A percentile compares a stretch with the other conserved stretches of the same genome.
Conservation (phyloP, 1,140 invertebrate genomes). For the Mactra quadrangularis region DNA sequence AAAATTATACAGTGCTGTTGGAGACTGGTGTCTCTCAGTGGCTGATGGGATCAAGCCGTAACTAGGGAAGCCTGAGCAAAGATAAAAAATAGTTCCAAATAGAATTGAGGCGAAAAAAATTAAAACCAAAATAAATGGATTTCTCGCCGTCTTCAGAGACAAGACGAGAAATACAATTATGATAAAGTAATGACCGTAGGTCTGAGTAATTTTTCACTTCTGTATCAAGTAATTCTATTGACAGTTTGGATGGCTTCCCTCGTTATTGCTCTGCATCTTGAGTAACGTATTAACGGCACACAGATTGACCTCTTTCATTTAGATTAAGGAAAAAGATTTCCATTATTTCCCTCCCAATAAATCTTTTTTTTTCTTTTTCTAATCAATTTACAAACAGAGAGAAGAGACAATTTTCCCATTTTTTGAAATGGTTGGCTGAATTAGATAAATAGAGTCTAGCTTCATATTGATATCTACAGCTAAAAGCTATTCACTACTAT, state of each 20-base stretch:
- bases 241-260: constrained; percentile 49
- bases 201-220: too few relatives aligned
- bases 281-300: constrained; percentile 45
- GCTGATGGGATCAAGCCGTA: constrained; percentile 64
- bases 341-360: not conserved
- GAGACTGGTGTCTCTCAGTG: constrained; percentile 59
- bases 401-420: not conserved
- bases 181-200: too few relatives aligned
- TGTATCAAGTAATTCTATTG: too few relatives aligned
- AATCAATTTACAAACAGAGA: not conserved
- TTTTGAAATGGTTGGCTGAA: constrained; percentile 33
- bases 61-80: constrained; percentile 69
- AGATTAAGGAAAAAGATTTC: not conserved
- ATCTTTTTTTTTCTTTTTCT: constrained; percentile 1
- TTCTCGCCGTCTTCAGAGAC: too few relatives aligned
- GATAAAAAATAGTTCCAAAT: constrained; percentile 14
- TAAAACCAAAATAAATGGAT: too few relatives aligned
- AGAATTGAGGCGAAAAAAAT: too few relatives aligned
- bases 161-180: too few relatives aligned
- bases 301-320: constrained; percentile 7
- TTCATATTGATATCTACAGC: constrained; percentile 38
- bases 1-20: constrained; percentile 65
- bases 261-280: constrained; percentile 59
- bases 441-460: constrained; percentile 12
- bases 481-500: constrained; percentile 38